These are phyloP conservation scores for Epirrhoe tristata DNA, from an alignment of 2,888 invertebrate species.

Conservation along the genomic window DNA sequence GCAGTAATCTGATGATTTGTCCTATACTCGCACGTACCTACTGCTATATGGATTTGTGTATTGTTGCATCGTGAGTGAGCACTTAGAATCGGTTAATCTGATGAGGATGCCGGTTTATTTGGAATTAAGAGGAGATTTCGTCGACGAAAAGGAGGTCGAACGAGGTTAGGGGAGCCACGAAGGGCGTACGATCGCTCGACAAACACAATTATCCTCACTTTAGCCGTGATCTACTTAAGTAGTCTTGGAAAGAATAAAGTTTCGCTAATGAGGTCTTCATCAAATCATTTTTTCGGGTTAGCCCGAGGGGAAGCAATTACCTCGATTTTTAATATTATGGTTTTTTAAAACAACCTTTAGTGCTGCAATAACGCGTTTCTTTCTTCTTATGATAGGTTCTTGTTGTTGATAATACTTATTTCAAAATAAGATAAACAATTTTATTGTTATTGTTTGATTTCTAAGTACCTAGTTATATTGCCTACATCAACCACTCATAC, in stretches of 20 bases:
- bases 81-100: conserved; percentile 54
- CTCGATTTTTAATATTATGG: neutral
- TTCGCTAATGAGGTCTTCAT: conserved; percentile 30
- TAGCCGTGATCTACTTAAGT: conserved; percentile 52
- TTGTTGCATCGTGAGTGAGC: conserved; percentile 35
- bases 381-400: too few relatives aligned
- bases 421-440: too few relatives aligned
- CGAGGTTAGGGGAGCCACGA: conserved; percentile 31
- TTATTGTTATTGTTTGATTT: too few relatives aligned
- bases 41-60: conserved; percentile 27
- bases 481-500: too few relatives aligned
- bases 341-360: neutral
- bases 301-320: conserved; percentile 2
- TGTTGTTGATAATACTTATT: too few relatives aligned
- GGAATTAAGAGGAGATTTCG: conserved; percentile 54
- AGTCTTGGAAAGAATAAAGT: conserved; percentile 32
- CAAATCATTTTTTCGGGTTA: conserved; percentile 15
- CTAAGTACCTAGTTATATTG: too few relatives aligned
- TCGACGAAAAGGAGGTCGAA: conserved; percentile 40
- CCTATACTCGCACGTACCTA: neutral
- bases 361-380: too few relatives aligned
- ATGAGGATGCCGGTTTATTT: conserved; percentile 54
- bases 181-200: conserved; percentile 48
- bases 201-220: conserved; percentile 59
- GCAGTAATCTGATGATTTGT: conserved; percentile 18